These are phyloP conservation scores for Hydra vulgaris DNA, from an alignment of 30 jellyfish, hydroid and myxozoan genomes.

Conservation along the genomic window DNA sequence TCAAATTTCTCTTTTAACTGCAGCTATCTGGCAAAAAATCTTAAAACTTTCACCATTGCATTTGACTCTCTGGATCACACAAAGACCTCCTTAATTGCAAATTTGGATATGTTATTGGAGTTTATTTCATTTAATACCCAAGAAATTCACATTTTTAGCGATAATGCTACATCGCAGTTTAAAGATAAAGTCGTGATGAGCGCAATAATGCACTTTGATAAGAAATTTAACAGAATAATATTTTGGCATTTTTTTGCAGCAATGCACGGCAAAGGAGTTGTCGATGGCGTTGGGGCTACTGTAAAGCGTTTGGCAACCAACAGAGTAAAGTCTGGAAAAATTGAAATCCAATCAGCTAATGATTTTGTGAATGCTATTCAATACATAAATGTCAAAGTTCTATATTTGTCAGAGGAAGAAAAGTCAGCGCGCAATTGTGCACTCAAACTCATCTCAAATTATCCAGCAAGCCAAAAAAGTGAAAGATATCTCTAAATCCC, in stretches of 20 bases:
- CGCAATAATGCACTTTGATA: neutral
- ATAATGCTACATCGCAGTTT: neutral
- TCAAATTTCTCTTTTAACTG: too few relatives aligned
- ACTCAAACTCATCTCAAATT: neutral
- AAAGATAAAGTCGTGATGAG: neutral
- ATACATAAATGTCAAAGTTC: neutral
- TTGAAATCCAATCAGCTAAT: neutral
- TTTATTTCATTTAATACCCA: neutral
- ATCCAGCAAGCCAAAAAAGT: neutral
- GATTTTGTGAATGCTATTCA: neutral
- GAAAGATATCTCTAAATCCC: neutral
- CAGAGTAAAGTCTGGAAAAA: neutral
- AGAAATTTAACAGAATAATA: neutral
- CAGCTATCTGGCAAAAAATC: too few relatives aligned
- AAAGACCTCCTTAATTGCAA: neutral
- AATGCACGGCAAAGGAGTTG: neutral
- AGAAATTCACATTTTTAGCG: neutral
- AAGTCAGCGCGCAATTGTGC: neutral
- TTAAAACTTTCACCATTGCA: too few relatives aligned
- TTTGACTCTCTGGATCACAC: too few relatives aligned
- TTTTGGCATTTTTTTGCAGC: neutral
- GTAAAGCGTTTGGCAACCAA: neutral
- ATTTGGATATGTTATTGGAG: neutral
- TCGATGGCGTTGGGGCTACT: neutral
- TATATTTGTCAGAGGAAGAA: neutral